These are phyloP conservation scores for Stigmatopora argus DNA, from an alignment of 2,113 vertebrate genomes.

Conservation along the genomic window DNA sequence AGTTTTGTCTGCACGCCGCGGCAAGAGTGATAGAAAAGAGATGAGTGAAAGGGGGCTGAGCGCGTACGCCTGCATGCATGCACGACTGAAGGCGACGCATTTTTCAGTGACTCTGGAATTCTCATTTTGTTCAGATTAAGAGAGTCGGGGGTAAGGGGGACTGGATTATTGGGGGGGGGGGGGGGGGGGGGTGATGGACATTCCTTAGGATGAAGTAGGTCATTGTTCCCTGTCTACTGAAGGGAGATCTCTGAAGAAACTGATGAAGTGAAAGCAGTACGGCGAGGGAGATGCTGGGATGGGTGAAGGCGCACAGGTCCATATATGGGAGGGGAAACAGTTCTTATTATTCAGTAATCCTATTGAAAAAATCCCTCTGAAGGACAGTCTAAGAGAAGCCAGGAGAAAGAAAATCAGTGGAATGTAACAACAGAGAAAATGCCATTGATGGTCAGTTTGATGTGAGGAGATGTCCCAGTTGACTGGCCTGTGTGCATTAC, in stretches of 20 bases:
- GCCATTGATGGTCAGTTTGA: slow-evolving; percentile 73
- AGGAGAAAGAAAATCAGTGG: slow-evolving; percentile 66
- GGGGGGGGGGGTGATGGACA: slow-evolving; percentile 54
- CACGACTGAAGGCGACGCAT: slow-evolving; percentile 56
- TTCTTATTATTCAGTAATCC: slow-evolving; percentile 74
- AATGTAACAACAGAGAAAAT: slow-evolving; percentile 74
- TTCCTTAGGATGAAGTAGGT: slow-evolving; percentile 78
- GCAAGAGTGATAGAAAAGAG: slow-evolving; percentile 19
- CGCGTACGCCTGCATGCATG: slow-evolving; percentile 24
- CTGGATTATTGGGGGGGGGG: slow-evolving; percentile 63
- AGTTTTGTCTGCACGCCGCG: slow-evolving; percentile 29
- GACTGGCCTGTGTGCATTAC: slow-evolving; percentile 37
- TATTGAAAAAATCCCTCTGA: slow-evolving; percentile 72
- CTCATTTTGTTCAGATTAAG: slow-evolving; percentile 75
- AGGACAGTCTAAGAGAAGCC: slow-evolving; percentile 68
- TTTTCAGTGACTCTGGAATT: slow-evolving; percentile 64
- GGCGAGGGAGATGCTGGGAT: slow-evolving; percentile 50
- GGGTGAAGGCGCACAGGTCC: slow-evolving; percentile 60
- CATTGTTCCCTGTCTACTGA: slow-evolving; percentile 74
- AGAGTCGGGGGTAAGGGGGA: slow-evolving; percentile 57
- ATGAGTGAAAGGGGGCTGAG: slow-evolving; percentile 19
- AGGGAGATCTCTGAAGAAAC: slow-evolving; percentile 72
- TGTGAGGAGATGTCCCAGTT: slow-evolving; percentile 56
- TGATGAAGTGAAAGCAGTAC: slow-evolving; percentile 72
- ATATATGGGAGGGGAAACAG: slow-evolving; percentile 37